Evolutionary conservation across 2,113 vertebrate genomes (phyloP), one percentile per base, ranked within the genome.

Genomic region (Tragelaphus buxtoni): DNA sequence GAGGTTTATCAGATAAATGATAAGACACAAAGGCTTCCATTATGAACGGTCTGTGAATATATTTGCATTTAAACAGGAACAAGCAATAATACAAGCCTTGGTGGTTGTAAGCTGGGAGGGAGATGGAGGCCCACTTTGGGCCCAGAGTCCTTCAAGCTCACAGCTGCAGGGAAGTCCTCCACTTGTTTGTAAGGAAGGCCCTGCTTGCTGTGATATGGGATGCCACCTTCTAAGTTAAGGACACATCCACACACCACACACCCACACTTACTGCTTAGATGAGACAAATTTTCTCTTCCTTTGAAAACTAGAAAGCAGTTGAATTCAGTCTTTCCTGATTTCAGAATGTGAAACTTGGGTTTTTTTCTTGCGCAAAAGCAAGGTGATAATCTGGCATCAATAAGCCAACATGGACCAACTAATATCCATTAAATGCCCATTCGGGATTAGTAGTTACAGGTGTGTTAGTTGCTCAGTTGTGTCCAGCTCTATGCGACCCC

Each of bases 21-120:
- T 56, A 89, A 96, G 77, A 42, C 79, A 93, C 83, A 96, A 90
- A 91, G 79, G 30, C 58, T 65, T 39, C 58, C 45, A 17, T 92
- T 92, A 63, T 92, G 74, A 61, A 51, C 51, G 13, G 7, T 18
- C 14, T 9, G 5, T 55, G 72, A 56, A 85, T 86, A 56, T 82
- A 81, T 95, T 91, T 96, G 51, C 42, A 83, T 93, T 87, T 93
- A 80, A 35, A 39, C 16, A 39, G 86, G 42, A 91, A 39, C 42
- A 16, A 35, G 61, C 35, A 77, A 42, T 58, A 30, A 58, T 79
- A 89, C 77, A 56, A 32, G 7, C 32, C 24, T 32, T 42, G 77
- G 9, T 42, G n/a, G 5, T 5, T 12, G n/a, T 39, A 32, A 24
- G 35, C 22, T 17, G 18, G 42, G 72, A 76, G 53, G 72, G 28